Percentiles rank a stretch among this genome's conserved stretches.
phyloP scores from a whole-genome alignment of 2,797 vertebrate genomes.

The Lithobates pipiens region DNA sequence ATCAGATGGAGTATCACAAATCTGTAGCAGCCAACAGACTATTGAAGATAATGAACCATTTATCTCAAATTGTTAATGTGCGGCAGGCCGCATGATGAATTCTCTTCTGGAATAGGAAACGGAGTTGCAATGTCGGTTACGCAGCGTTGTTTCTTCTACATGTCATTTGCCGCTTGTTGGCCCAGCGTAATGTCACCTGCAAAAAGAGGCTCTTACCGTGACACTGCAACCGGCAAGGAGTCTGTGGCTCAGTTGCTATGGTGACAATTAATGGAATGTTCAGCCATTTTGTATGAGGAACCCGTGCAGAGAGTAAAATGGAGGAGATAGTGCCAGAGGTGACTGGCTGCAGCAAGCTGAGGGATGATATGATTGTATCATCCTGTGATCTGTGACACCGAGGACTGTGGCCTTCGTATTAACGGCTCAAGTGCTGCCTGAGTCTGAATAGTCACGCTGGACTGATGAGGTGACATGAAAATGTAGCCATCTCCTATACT shows the following conservation, averaged over 20 bases:
- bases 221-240: not conserved
- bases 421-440: no score
- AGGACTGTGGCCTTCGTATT: no score
- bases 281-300: slow-evolving; percentile 11
- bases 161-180: not conserved
- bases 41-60: not conserved
- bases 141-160: no score
- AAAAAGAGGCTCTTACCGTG: not conserved
- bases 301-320: slow-evolving; percentile 10
- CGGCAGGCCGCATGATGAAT: no score
- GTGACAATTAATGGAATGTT: slow-evolving; percentile 33
- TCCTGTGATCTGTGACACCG: no score
- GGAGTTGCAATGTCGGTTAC: no score
- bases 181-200: not conserved
- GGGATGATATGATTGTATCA: no score
- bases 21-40: not conserved
- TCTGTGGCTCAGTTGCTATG: slow-evolving; percentile 21
- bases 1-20: not conserved
- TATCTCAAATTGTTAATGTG: not conserved
- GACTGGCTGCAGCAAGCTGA: no score
- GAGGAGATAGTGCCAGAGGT: slow-evolving; percentile 3
- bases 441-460: no score
- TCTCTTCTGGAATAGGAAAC: not conserved
- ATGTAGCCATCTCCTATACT: no score
- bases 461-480: no score